Evolutionary conservation across 2,797 vertebrate species (phyloP), one percentile per base, ranked within the genome.

Genomic region (Enteromius argenteus): DNA sequence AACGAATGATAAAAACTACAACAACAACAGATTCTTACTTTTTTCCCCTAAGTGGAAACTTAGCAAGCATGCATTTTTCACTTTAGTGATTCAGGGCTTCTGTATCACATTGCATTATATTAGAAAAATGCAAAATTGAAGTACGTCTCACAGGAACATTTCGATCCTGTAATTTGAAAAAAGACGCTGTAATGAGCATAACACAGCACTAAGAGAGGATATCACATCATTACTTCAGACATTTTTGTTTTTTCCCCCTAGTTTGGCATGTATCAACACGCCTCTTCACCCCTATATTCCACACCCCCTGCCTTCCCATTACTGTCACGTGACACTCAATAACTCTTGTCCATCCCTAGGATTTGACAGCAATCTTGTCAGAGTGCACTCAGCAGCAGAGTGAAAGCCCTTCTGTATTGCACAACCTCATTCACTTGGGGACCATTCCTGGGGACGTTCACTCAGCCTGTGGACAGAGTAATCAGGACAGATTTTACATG

Each of bases 401-500:
- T 49, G 44, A 82, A 75, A 75, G 71, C 71, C 81, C 46, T 53
- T 76, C 23, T 76, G 72, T 67, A 66, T 76, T 73, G 75, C 72
- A 56, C 60, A 76, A 67, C 56, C 81, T 76, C 81, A 83, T 83
- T 76, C 81, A 76, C 72, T 68, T 67, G 46, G 72, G 81, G 46
- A 83, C 44, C 21, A 66, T 82, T 82, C 71, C 21, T 74, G 30
- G 15, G 30, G 69, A 74, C 44, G n/a, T 62, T 37, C 27, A 39
- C 69, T 82, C 69, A 74, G 60, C 72, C 62, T 56, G 72, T 76
- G 81, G 60, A 75, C 60, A 76, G 72, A 42, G 81, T 75, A 76
- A 83, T 83, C 81, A 83, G 72, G 72, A 83, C 72, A 83, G 46
- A 83, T 67, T 83, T 76, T 67, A 56, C 81, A 67, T 83, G 72